A percentile compares a stretch with the other conserved stretches of the same genome.
These are phyloP conservation scores for Athripsodes cinereus DNA, from an alignment of 2,888 invertebrate genomes.

Conservation along the genomic window DNA sequence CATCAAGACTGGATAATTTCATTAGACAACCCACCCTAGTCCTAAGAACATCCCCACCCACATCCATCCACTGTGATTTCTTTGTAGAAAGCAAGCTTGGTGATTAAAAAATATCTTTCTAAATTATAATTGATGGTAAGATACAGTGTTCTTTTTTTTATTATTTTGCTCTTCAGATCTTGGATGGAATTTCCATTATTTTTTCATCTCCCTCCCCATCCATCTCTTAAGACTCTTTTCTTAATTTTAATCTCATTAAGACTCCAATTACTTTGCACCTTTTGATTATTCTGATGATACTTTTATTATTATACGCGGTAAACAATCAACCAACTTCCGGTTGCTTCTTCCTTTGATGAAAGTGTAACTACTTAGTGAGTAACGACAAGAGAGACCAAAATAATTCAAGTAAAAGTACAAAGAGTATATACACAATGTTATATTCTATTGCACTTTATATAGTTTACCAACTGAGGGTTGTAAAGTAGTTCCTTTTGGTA, in stretches of 20 bases:
- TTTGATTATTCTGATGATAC: conserved; percentile 3
- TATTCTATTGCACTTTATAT: too few species aligned
- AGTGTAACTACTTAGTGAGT: too few species aligned
- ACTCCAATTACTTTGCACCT: conserved; percentile 12
- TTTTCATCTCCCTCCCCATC: conserved; percentile 10
- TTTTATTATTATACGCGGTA: not conserved
- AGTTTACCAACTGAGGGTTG: too few species aligned
- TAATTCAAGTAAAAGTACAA: too few species aligned
- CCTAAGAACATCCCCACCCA: conserved; percentile 19
- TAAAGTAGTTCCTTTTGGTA: too few species aligned
- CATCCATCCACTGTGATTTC: not conserved
- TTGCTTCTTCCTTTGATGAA: too few species aligned
- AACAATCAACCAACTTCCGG: conserved; percentile 1
- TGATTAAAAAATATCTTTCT: conserved; percentile 27
- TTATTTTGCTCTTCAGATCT: conserved; percentile 17
- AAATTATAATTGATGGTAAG: conserved; percentile 27
- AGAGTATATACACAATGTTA: too few species aligned
- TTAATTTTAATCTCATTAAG: conserved; percentile 19
- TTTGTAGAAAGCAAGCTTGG: conserved; percentile 25
- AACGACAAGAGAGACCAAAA: too few species aligned
- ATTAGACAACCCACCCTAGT: conserved; percentile 23
- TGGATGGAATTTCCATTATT: conserved; percentile 15
- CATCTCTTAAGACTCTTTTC: conserved; percentile 10
- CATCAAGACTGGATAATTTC: conserved; percentile 23
- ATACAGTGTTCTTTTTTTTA: conserved; percentile 15